Conservation (phyloP, 1,140 invertebrate genomes). For the Brachionus paranguensis region DNA sequence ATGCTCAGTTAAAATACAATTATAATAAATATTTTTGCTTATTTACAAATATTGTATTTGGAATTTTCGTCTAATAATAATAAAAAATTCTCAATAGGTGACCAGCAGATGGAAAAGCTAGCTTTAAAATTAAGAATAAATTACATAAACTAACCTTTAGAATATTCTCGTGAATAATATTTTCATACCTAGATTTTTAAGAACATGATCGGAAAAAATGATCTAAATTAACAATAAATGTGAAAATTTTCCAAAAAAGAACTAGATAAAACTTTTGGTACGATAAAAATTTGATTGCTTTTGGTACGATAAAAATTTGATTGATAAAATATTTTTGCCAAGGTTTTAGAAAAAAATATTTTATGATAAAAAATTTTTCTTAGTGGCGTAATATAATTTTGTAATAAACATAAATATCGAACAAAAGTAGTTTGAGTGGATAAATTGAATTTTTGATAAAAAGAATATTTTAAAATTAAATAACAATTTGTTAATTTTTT, state of each 20-base stretch:
- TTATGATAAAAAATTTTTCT: too few relatives aligned
- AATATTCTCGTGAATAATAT: too few relatives aligned
- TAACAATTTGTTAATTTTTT: background rate
- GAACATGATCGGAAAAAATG: too few relatives aligned
- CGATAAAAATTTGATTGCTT: background rate
- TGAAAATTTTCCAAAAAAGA: background rate
- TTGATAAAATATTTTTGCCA: too few relatives aligned
- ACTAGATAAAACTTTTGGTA: background rate
- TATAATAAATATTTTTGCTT: background rate
- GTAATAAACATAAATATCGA: background rate
- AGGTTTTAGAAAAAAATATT: too few relatives aligned
- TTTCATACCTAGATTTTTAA: too few relatives aligned
- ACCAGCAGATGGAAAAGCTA: too few relatives aligned
- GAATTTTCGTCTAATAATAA: background rate
- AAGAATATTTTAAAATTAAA: background rate
- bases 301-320: too few relatives aligned
- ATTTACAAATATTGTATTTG: background rate
- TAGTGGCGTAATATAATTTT: background rate
- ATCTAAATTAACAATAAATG: too few relatives aligned
- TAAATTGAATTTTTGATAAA: background rate
- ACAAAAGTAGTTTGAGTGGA: background rate
- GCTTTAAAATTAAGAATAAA: too few relatives aligned
- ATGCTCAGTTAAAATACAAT: background rate
- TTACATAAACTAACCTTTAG: too few relatives aligned
- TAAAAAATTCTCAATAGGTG: background rate